Conservation (phyloP, 2,888 invertebrate genomes). For the Frankliniella intonsa region DNA sequence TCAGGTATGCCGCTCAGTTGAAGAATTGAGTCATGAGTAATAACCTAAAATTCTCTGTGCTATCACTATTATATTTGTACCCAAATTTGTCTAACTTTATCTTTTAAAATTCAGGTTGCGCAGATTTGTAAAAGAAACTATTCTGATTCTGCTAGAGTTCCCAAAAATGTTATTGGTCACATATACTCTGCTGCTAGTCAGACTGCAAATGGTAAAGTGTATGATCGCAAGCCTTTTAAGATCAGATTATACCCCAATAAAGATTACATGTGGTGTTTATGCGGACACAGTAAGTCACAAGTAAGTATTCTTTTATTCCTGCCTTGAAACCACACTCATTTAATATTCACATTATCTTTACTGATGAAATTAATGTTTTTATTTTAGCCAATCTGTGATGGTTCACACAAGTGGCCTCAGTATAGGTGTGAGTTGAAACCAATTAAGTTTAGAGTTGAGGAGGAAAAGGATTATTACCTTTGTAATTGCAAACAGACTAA, state of each 20-base stretch:
- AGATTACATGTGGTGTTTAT: conserved; percentile 86
- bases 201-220: conserved; percentile 66
- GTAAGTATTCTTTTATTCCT: conserved; percentile 42
- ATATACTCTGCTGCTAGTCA: conserved; percentile 61
- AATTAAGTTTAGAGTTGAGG: conserved; percentile 73
- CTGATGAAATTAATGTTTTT: conserved; percentile 34
- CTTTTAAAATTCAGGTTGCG: not conserved
- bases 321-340: not conserved
- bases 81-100: not conserved
- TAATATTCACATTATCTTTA: not conserved
- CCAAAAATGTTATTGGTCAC: conserved; percentile 59
- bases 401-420: conserved; percentile 73
- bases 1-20: not conserved
- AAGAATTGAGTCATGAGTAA: not conserved
- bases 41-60: not conserved
- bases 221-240: conserved; percentile 87
- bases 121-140: not conserved
- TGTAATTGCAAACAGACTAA: conserved; percentile 96
- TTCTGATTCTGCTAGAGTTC: conserved; percentile 48
- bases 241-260: conserved; percentile 62
- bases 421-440: conserved; percentile 74
- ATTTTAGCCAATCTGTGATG: conserved; percentile 86
- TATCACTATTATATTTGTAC: not conserved
- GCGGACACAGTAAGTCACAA: conserved; percentile 84
- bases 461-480: conserved; percentile 91